Percentiles rank a stretch among this genome's conserved stretches.
These are phyloP conservation scores for Tapera naevia DNA, from an alignment of 2,797 vertebrate species.

Conservation along the genomic window DNA sequence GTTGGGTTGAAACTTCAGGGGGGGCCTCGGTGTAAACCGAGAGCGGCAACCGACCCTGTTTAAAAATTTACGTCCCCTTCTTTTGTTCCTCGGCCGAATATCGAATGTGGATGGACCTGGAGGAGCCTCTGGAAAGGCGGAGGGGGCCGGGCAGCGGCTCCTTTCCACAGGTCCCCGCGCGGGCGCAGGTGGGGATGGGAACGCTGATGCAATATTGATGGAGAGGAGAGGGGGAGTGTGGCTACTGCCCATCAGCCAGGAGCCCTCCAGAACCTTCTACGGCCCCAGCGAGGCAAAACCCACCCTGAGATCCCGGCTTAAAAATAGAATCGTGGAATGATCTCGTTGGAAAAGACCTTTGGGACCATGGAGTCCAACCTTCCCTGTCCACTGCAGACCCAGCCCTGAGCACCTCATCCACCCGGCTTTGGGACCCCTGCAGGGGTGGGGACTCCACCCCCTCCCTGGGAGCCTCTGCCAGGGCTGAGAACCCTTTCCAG, in stretches of 20 bases:
- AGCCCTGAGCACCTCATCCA: too few relatives aligned
- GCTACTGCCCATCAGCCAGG: not conserved
- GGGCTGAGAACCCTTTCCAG: too few relatives aligned
- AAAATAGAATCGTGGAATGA: too few relatives aligned
- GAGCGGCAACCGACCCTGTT: not conserved
- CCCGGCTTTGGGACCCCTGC: too few relatives aligned
- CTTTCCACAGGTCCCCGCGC: not conserved
- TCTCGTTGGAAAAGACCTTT: too few relatives aligned
- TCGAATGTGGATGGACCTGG: not conserved
- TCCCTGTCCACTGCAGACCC: too few relatives aligned
- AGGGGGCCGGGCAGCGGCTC: not conserved
- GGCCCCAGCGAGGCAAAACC: not conserved
- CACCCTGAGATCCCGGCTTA: accelerated
- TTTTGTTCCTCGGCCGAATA: not conserved
- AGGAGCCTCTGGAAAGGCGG: not conserved
- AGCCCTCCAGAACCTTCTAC: not conserved
- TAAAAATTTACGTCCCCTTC: not conserved
- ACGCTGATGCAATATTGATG: constrained; percentile 32
- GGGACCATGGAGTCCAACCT: too few relatives aligned
- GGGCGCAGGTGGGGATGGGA: not conserved
- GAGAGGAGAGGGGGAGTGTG: not conserved
- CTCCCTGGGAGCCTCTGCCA: too few relatives aligned
- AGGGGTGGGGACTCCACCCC: too few relatives aligned
- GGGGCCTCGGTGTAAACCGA: not conserved
- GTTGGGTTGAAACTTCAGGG: accelerated